Evolutionary conservation across 1,140 invertebrate species (phyloP).

Genomic region (Andricus grossulariae): DNA sequence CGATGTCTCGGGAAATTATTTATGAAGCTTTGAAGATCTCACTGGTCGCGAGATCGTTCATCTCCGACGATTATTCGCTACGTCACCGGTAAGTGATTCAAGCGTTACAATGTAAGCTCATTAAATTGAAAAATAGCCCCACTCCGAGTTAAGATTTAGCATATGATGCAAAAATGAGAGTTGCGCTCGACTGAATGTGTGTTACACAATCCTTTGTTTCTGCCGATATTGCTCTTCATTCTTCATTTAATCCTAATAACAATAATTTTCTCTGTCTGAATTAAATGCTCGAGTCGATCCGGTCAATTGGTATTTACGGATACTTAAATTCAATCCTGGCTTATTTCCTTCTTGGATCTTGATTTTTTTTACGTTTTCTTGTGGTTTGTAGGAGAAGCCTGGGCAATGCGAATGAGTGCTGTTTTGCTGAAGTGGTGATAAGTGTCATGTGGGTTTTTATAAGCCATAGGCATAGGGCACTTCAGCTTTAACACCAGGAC

Average conservation of each 20-base stretch:
- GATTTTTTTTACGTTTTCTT: background rate
- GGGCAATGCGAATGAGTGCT: too few relatives aligned
- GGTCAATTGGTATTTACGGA: conserved; percentile 20
- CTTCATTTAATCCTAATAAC: background rate
- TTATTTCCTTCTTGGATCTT: background rate
- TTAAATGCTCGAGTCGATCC: conserved; percentile 5
- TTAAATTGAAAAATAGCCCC: conserved; percentile 27
- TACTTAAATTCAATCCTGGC: conserved; percentile 11
- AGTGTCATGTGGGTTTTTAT: too few relatives aligned
- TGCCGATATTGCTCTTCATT: conserved; percentile 14
- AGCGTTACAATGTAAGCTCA: conserved; percentile 23
- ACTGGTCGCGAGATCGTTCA: conserved; percentile 4
- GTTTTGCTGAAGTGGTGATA: too few relatives aligned
- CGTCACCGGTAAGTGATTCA: conserved; percentile 18
- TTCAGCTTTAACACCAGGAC: too few relatives aligned
- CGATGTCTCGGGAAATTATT: background rate
- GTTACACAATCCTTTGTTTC: background rate
- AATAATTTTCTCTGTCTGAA: conserved; percentile 6
- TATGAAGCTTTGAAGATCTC: conserved; percentile 13
- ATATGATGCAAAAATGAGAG: conserved; percentile 2
- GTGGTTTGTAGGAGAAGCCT: too few relatives aligned
- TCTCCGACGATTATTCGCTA: conserved; percentile 5
- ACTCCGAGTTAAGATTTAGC: background rate
- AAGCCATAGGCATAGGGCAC: too few relatives aligned
- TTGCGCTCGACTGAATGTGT: background rate